Conservation (phyloP, 1,140 invertebrate species). For the Bombus impatiens region DNA sequence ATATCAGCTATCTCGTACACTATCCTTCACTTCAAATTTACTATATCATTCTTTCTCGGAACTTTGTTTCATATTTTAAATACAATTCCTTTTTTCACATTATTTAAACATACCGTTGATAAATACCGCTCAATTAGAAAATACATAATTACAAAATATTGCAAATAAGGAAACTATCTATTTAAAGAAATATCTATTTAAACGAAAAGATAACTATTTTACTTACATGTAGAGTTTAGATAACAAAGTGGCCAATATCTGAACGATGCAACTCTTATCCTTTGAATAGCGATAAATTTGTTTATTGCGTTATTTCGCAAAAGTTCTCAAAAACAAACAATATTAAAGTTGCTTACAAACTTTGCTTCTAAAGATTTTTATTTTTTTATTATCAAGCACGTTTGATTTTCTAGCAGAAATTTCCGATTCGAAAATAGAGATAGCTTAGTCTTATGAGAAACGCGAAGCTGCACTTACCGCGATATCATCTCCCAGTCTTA, state of each 20-base stretch:
- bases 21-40: not conserved
- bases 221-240: not conserved
- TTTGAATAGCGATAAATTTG: not conserved
- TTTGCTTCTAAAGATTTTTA: no score
- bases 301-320: not conserved
- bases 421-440: not conserved
- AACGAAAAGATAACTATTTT: no score
- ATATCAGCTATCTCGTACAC: not conserved
- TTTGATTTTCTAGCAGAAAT: not conserved
- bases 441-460: not conserved
- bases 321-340: not conserved
- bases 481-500: constrained; percentile 79
- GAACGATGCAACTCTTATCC: not conserved
- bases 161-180: no score
- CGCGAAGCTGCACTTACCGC: constrained; percentile 80
- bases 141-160: no score
- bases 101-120: no score
- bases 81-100: no score
- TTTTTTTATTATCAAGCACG: not conserved
- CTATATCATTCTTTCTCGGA: not conserved
- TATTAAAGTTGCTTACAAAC: not conserved
- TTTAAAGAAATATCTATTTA: no score
- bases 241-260: not conserved
- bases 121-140: no score
- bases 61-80: not conserved